Percentiles rank a stretch among this genome's conserved stretches.
Evolutionary conservation across 2,113 vertebrate species (phyloP).

Genomic region (Sus scrofa): DNA sequence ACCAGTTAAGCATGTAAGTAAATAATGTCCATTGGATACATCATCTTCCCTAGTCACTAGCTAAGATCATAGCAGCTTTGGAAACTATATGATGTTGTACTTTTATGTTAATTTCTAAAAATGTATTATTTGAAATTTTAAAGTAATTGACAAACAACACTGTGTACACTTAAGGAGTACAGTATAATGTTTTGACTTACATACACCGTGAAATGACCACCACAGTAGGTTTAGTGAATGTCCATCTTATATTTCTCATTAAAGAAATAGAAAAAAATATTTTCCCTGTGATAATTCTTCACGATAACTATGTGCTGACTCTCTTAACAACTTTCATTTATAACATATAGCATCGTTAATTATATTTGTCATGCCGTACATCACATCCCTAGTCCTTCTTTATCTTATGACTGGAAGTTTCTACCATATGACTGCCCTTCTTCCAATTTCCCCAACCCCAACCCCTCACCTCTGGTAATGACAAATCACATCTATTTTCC

Average conservation of each 20-base stretch:
- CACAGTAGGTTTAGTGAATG: neutral
- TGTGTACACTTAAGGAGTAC: neutral
- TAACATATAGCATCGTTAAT: neutral
- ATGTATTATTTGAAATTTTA: too few species aligned
- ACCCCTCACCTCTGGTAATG: neutral
- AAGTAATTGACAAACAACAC: neutral
- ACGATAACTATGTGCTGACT: neutral
- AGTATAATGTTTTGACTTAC: neutral
- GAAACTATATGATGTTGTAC: neutral
- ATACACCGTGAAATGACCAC: neutral
- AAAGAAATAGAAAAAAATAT: neutral
- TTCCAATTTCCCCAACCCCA: neutral
- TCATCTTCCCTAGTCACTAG: neutral
- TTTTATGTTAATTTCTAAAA: neutral
- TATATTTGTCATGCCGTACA: neutral
- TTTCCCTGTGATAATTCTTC: neutral
- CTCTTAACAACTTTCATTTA: neutral
- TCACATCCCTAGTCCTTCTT: neutral
- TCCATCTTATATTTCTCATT: neutral
- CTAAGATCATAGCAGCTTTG: neutral
- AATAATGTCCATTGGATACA: neutral
- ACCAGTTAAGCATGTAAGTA: neutral
- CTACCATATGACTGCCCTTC: neutral
- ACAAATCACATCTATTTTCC: neutral
- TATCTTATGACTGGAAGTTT: neutral